These are phyloP conservation scores for Spinibarbus caldwelli DNA, from an alignment of 2,797 vertebrate species.

Conservation along the genomic window DNA sequence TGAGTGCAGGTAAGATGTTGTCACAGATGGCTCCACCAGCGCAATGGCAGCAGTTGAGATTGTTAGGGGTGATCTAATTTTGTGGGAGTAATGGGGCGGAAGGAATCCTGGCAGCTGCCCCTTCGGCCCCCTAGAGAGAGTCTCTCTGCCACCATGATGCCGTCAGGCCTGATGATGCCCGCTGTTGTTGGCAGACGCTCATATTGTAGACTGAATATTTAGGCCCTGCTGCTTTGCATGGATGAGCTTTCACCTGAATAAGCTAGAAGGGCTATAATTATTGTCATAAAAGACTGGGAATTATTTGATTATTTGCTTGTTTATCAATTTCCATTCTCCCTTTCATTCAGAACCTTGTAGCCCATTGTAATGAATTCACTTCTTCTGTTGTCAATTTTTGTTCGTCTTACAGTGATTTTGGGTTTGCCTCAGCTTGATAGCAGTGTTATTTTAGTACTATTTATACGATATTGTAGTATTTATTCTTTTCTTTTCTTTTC, in stretches of 20 bases:
- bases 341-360: neutral
- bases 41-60: slow-evolving; percentile 3
- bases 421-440: neutral
- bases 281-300: slow-evolving; percentile 22
- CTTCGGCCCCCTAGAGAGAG: slow-evolving; percentile 16
- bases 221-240: slow-evolving; percentile 21
- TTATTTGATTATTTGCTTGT: slow-evolving; percentile 32
- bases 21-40: slow-evolving; percentile 24
- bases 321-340: slow-evolving; percentile 9
- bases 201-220: slow-evolving; percentile 25
- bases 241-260: slow-evolving; percentile 28
- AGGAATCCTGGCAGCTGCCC: slow-evolving; percentile 44
- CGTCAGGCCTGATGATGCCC: slow-evolving; percentile 40
- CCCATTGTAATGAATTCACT: neutral
- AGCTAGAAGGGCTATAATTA: slow-evolving; percentile 39
- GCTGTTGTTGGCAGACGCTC: slow-evolving; percentile 39
- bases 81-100: slow-evolving; percentile 34
- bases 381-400: neutral
- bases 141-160: slow-evolving; percentile 26
- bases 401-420: neutral
- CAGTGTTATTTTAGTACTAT: neutral
- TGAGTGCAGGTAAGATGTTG: slow-evolving; percentile 6
- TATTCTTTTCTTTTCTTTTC: neutral
- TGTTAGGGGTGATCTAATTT: slow-evolving; percentile 45
- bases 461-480: neutral